Percentiles rank a stretch among this genome's conserved stretches.
Conservation (phyloP, 2,888 invertebrate species). For the Embidobia sp. region DNA sequence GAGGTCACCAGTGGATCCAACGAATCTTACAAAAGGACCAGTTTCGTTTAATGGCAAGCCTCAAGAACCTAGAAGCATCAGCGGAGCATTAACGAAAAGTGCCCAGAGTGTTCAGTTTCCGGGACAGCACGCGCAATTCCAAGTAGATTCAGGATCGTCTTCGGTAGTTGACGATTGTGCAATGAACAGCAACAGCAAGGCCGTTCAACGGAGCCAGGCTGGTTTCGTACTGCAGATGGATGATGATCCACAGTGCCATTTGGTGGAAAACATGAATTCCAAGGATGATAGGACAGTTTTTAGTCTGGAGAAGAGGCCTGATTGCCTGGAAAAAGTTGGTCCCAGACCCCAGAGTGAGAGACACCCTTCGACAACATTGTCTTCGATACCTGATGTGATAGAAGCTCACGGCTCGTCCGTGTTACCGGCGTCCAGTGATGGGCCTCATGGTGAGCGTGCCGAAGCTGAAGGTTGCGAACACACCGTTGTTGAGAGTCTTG, state of each 20-base stretch:
- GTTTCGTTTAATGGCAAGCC: slow-evolving; percentile 24
- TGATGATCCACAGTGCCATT: slow-evolving; percentile 52
- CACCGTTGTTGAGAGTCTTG: slow-evolving; percentile 71
- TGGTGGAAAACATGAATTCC: slow-evolving; percentile 16
- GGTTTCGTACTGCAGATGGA: slow-evolving; percentile 52
- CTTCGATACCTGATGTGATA: slow-evolving; percentile 74
- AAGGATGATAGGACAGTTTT: slow-evolving; percentile 19
- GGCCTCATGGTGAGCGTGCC: slow-evolving; percentile 76
- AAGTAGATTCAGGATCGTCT: too few relatives aligned
- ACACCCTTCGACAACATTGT: slow-evolving; percentile 67
- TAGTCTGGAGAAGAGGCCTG: slow-evolving; percentile 63
- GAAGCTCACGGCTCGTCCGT: slow-evolving; percentile 71
- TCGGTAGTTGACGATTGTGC: too few relatives aligned
- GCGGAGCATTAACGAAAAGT: not conserved
- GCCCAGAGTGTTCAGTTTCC: not conserved
- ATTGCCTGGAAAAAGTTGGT: slow-evolving; percentile 69
- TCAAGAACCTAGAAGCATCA: slow-evolving; percentile 1
- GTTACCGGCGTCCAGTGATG: slow-evolving; percentile 19
- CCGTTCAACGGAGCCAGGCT: too few relatives aligned
- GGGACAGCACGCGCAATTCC: not conserved
- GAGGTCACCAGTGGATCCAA: slow-evolving; percentile 43
- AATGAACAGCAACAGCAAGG: too few relatives aligned
- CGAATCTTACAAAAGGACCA: not conserved
- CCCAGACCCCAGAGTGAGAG: slow-evolving; percentile 66
- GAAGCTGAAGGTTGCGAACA: slow-evolving; percentile 80